These are phyloP conservation scores for Dasysyrphus tricinctus DNA, from an alignment of 2,888 invertebrate genomes.

Conservation along the genomic window DNA sequence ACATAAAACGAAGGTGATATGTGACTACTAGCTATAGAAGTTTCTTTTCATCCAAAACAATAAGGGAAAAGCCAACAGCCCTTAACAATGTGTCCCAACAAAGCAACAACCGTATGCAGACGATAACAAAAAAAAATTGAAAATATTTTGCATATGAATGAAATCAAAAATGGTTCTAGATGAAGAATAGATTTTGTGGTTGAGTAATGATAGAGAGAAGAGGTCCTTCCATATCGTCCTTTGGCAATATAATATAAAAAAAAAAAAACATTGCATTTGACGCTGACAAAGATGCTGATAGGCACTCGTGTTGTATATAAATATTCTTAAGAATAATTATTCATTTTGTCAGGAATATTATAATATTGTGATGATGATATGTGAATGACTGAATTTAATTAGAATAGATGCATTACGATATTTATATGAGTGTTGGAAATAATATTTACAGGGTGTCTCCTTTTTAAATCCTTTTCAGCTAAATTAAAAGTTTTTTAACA, in stretches of 20 bases:
- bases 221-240: conserved; percentile 34
- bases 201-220: conserved; percentile 59
- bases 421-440: neutral
- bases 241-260: neutral
- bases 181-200: conserved; percentile 71
- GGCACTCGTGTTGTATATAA: conserved; percentile 30
- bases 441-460: conserved; percentile 5
- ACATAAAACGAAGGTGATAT: conserved; percentile 66
- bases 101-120: conserved; percentile 10
- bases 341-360: conserved; percentile 65
- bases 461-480: too few species aligned
- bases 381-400: conserved; percentile 72
- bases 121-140: neutral
- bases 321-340: conserved; percentile 55
- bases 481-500: too few species aligned
- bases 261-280: conserved; percentile 48
- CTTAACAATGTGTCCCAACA: conserved; percentile 41
- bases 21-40: conserved; percentile 22
- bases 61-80: conserved; percentile 44
- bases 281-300: conserved; percentile 28
- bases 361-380: conserved; percentile 62
- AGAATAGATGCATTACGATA: conserved; percentile 61
- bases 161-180: conserved; percentile 58
- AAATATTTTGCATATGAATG: conserved; percentile 75
- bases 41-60: conserved; percentile 45